Evolutionary conservation across 1,140 invertebrate species (phyloP).

Genomic region (Theocolax elegans): DNA sequence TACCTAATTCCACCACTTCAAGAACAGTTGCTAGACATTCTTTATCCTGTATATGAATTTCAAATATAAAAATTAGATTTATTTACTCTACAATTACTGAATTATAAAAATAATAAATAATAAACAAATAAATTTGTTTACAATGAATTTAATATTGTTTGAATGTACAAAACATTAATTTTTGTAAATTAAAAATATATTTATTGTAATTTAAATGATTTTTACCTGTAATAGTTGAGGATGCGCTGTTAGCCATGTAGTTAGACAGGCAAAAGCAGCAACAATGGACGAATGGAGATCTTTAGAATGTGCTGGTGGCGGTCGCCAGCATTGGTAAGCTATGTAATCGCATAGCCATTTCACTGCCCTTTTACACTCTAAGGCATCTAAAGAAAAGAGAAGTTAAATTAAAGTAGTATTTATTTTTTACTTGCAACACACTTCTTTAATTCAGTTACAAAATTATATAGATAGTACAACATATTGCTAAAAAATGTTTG

Average conservation of each 20-base stretch:
- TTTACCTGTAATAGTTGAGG: constrained; percentile 78
- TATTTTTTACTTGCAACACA: too few relatives aligned
- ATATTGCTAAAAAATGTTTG: neutral
- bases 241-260: constrained; percentile 91
- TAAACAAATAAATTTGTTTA: neutral
- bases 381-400: constrained; percentile 73
- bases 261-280: constrained; percentile 91
- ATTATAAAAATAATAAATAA: neutral
- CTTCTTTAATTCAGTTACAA: too few relatives aligned
- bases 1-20: constrained; percentile 96
- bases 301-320: constrained; percentile 94
- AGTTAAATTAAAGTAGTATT: constrained; percentile 33
- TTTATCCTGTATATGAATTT: constrained; percentile 76
- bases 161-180: too few relatives aligned
- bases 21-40: constrained; percentile 92
- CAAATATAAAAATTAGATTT: too few relatives aligned
- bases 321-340: constrained; percentile 92
- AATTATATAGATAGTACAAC: neutral
- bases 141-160: constrained; percentile 13
- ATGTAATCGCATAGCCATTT: constrained; percentile 99
- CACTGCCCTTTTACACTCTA: constrained; percentile 92
- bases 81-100: too few relatives aligned
- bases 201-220: constrained; percentile 20
- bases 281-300: constrained; percentile 98
- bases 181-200: too few relatives aligned